phyloP scores from a whole-genome alignment of 2,888 invertebrate species.

The Myopa testacea region DNA sequence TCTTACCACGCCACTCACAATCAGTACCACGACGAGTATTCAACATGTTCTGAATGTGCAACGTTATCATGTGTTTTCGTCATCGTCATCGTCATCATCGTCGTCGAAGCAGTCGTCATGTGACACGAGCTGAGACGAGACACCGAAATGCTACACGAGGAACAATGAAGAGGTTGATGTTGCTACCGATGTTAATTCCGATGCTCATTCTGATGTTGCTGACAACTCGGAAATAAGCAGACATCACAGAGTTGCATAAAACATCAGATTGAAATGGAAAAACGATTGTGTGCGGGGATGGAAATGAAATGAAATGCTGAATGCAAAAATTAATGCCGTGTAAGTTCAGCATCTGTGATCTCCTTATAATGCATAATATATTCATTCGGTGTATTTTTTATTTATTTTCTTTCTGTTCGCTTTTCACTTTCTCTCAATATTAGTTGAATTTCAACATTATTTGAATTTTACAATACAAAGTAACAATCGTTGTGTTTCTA shows the following conservation, averaged over 20 bases:
- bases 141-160: constrained; percentile 15
- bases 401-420: too few species aligned
- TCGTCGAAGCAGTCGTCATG: not conserved
- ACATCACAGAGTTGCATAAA: constrained; percentile 7
- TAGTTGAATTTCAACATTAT: too few species aligned
- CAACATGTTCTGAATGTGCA: constrained; percentile 20
- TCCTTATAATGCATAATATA: too few species aligned
- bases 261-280: constrained; percentile 16
- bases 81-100: too few species aligned
- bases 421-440: too few species aligned
- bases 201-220: constrained; percentile 31
- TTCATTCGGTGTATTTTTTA: too few species aligned
- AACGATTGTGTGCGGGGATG: not conserved
- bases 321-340: not conserved
- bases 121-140: not conserved
- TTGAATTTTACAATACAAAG: too few species aligned
- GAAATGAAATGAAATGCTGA: too few species aligned
- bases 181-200: constrained; percentile 25
- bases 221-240: constrained; percentile 22
- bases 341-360: not conserved
- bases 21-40: constrained; percentile 1
- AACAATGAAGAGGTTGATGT: constrained; percentile 17
- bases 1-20: constrained; percentile 36
- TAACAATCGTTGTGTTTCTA: too few species aligned
- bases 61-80: not conserved